Percentiles rank a stretch among this genome's conserved stretches.
Conservation (phyloP, 1,140 invertebrate species). For the Drosophila sp. region DNA sequence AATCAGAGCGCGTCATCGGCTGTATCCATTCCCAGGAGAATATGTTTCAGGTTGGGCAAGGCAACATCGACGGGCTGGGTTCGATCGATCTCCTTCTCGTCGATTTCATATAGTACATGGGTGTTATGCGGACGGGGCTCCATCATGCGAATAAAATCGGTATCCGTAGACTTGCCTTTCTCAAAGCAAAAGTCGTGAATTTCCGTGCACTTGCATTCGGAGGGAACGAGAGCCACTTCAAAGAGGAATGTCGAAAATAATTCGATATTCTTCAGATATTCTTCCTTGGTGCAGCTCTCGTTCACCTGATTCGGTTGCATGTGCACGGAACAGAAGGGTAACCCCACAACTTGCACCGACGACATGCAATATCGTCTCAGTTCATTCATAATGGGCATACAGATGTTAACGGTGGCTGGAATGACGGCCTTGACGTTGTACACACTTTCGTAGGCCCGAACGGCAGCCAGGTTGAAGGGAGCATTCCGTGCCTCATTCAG, state of each 20-base stretch:
- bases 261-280: constrained; percentile 14
- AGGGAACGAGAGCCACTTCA: constrained; percentile 30
- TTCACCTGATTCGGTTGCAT: constrained; percentile 1
- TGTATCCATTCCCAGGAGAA: constrained; percentile 15
- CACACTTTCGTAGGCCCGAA: constrained; percentile 16
- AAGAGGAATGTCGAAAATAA: constrained; percentile 29
- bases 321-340: constrained; percentile 47
- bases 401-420: constrained; percentile 27
- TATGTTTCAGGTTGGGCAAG: neutral
- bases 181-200: constrained; percentile 31
- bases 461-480: constrained; percentile 13
- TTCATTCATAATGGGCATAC: constrained; percentile 39
- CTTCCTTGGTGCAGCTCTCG: constrained; percentile 5
- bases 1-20: neutral
- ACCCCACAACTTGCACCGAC: neutral
- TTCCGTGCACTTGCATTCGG: constrained; percentile 44
- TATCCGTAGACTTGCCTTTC: neutral
- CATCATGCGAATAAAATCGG: constrained; percentile 13
- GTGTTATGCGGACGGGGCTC: neutral
- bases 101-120: constrained; percentile 33
- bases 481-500: neutral
- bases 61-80: fast-evolving
- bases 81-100: constrained; percentile 1
- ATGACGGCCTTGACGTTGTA: neutral
- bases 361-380: constrained; percentile 32